phyloP scores from a whole-genome alignment of 2,113 vertebrate species.

The Campylomormyrus tamandua region DNA sequence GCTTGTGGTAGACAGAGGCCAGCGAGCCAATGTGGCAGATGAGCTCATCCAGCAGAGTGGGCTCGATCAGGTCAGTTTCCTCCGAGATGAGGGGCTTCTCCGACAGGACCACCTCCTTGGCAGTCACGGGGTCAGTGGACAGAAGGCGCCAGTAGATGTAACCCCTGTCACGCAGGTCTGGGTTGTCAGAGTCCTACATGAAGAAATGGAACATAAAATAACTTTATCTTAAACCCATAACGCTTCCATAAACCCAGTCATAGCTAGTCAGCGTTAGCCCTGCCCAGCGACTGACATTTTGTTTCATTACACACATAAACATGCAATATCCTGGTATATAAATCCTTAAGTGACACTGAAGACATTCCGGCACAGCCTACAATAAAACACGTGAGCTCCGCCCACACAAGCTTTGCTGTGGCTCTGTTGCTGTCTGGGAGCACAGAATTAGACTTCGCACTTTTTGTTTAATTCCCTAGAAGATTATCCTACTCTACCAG shows the following conservation, averaged over 20 bases:
- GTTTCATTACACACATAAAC: not conserved
- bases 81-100: constrained; percentile 96
- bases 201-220: not conserved
- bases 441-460: not conserved
- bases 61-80: constrained; percentile 93
- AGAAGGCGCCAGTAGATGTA: constrained; percentile 98
- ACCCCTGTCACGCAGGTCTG: constrained; percentile 92
- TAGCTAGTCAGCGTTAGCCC: not conserved
- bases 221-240: not conserved
- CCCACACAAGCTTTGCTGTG: not conserved
- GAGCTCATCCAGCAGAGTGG: constrained; percentile 88
- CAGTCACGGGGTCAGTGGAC: constrained; percentile 94
- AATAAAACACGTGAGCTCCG: not conserved
- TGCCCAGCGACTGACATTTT: not conserved
- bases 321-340: not conserved
- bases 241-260: not conserved
- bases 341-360: not conserved
- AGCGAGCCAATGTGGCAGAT: constrained; percentile 95
- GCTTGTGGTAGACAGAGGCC: constrained; percentile 96
- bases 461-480: not conserved
- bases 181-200: constrained; percentile 91
- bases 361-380: not conserved
- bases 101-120: constrained; percentile 93
- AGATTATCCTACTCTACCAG: not conserved
- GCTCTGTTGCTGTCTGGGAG: not conserved